Evolutionary conservation across 2,888 invertebrate species (phyloP), one percentile per base, ranked within the genome.

Genomic region (Drosophila subquinaria): DNA sequence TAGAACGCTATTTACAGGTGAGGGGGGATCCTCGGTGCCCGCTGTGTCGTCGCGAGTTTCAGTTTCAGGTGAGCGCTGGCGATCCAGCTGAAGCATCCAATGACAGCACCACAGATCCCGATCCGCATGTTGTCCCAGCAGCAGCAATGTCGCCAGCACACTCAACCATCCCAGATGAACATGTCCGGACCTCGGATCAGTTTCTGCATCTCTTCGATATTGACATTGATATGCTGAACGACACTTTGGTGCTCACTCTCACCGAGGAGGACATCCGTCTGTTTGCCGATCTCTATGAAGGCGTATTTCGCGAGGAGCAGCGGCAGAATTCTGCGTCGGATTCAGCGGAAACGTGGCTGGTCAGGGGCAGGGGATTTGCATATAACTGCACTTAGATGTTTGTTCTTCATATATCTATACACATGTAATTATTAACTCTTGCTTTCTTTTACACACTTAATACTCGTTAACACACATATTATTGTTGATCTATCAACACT

Each of bases 191-290:
- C 4, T 5, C 64, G 1, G 70, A 62, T 4, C 55, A 43, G 13
- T 47, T 50, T 42, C 10, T 62, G 3, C 57, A 61, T 17, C 35
- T 65, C 15, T 35, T 60, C 15, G 76, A 74, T 23, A 56, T 69
- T 15, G 72, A 77, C 38, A 47, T 67, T 36, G 79, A 64, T 17
- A 59, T 33, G 62, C 53, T 62, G 4, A 55, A 55, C 33, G 84
- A 82, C 40, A 82, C 79, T 3, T 64, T 82, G 60, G 33, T 77
- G 38, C 47, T 82, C 55, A 84, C 76, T 2, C 72, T 82, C 8
- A 73, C 82, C n/a, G 84, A 84, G 2, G 73, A 84, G 62, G 82
- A 83, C 35, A 69, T 79, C 17, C 60, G 80, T 15, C 63, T 71
- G 1, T 83, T 83, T 33, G 75, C 82, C 5, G 72, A 80, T 47